Conservation (phyloP, 2,113 vertebrate genomes). For the Tretioscincus oriximinensis region DNA sequence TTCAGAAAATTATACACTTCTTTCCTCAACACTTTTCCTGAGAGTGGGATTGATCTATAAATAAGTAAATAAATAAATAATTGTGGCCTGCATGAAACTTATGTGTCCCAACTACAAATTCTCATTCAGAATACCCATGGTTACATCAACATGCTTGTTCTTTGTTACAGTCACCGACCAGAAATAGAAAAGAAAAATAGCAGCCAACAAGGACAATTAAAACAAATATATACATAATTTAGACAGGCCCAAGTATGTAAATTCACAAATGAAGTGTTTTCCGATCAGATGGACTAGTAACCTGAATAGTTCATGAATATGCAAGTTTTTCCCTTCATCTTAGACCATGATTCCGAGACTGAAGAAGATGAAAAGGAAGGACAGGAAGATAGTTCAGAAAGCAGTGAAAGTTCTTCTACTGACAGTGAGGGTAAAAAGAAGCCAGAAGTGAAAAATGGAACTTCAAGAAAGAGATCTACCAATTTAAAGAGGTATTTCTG, state of each 20-base stretch:
- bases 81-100: too few species aligned
- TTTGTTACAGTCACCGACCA: too few species aligned
- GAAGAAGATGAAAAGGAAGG: slow-evolving; percentile 70
- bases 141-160: too few species aligned
- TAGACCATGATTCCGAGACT: slow-evolving; percentile 77
- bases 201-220: too few species aligned
- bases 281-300: background rate
- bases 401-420: slow-evolving; percentile 70
- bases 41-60: too few species aligned
- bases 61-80: too few species aligned
- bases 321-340: slow-evolving; percentile 16
- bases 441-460: slow-evolving; percentile 67
- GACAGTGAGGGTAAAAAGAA: slow-evolving; percentile 75
- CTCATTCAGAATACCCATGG: too few species aligned
- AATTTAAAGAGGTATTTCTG: slow-evolving; percentile 60
- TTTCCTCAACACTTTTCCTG: too few species aligned
- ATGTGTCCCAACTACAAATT: too few species aligned
- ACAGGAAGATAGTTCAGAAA: slow-evolving; percentile 63
- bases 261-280: background rate
- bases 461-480: slow-evolving; percentile 58
- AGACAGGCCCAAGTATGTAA: background rate
- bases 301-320: background rate
- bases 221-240: background rate
- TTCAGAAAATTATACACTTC: too few species aligned
- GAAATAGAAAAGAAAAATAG: too few species aligned